These are phyloP conservation scores for Pollenia griseotomentosa DNA, from an alignment of 2,888 invertebrate species.

Conservation along the genomic window DNA sequence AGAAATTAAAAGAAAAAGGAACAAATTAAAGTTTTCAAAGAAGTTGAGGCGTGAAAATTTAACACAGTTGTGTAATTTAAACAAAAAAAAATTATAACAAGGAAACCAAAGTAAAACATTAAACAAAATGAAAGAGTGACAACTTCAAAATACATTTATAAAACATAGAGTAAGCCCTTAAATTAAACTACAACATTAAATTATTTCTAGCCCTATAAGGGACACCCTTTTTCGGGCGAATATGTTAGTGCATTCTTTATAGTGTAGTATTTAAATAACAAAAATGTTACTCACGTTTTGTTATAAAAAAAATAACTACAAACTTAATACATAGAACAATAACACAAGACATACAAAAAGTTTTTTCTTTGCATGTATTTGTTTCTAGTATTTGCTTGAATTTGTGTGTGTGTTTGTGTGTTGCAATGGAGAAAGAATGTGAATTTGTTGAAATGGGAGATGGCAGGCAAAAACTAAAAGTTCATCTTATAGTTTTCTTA, in stretches of 20 bases:
- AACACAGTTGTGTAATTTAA: slow-evolving; percentile 63
- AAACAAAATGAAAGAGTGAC: slow-evolving; percentile 54
- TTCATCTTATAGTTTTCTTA: slow-evolving; percentile 50
- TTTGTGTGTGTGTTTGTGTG: slow-evolving; percentile 25
- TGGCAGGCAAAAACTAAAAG: slow-evolving; percentile 19
- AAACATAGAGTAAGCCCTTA: slow-evolving; percentile 12
- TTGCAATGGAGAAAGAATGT: not conserved
- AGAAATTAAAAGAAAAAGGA: slow-evolving; percentile 59
- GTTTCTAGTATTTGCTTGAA: not conserved
- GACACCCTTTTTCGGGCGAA: not conserved
- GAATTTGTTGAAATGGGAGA: not conserved
- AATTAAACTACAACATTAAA: not conserved
- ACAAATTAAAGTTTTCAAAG: slow-evolving; percentile 69
- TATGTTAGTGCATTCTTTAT: not conserved
- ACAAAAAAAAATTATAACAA: slow-evolving; percentile 37
- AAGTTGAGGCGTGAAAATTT: slow-evolving; percentile 72
- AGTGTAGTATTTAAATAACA: slow-evolving; percentile 40
- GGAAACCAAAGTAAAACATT: slow-evolving; percentile 33
- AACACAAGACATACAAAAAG: slow-evolving; percentile 45
- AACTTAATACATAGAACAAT: slow-evolving; percentile 63
- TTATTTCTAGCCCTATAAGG: not conserved
- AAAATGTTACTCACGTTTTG: slow-evolving; percentile 65
- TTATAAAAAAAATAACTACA: slow-evolving; percentile 25
- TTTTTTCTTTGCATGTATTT: slow-evolving; percentile 30
- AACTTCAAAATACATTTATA: not conserved